Evolutionary conservation across 2,113 vertebrate genomes (phyloP).

Genomic region (Neogobius melanostomus): DNA sequence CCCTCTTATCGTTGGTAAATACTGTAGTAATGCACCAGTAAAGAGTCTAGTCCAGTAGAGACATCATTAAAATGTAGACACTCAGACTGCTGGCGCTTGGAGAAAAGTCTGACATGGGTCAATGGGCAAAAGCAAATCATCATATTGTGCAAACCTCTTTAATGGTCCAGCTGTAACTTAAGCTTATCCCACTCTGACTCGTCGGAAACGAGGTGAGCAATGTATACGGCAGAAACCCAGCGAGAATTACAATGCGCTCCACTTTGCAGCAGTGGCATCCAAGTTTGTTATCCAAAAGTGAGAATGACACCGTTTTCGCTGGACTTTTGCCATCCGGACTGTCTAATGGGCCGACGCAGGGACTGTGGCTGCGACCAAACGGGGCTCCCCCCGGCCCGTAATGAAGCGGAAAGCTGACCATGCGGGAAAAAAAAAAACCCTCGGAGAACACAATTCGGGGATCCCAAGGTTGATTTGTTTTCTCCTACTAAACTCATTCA

Average conservation of each 20-base stretch:
- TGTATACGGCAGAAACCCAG: background rate
- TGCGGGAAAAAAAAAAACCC: constrained; percentile 4
- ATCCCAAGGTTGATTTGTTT: constrained; percentile 10
- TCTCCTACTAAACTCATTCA: background rate
- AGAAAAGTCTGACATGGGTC: background rate
- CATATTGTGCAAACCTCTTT: background rate
- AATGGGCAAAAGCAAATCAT: background rate
- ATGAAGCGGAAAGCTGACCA: constrained; percentile 24
- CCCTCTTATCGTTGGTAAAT: too few relatives aligned
- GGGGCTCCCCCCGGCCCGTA: background rate
- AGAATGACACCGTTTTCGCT: background rate
- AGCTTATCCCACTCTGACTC: background rate
- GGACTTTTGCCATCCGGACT: constrained; percentile 4
- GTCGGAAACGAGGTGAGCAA: background rate
- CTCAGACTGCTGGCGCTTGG: too few relatives aligned
- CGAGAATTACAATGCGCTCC: background rate
- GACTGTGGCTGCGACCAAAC: background rate
- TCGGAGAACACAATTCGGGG: background rate
- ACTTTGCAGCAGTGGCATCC: background rate
- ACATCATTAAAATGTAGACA: too few relatives aligned
- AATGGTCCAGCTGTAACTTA: background rate
- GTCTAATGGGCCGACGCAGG: constrained; percentile 8
- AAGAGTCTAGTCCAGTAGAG: background rate
- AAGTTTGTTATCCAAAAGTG: background rate
- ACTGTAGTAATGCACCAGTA: too few relatives aligned